Evolutionary conservation across 2,888 invertebrate genomes (phyloP), one percentile per base, ranked within the genome.

Genomic region (Ctenicera cuprea): DNA sequence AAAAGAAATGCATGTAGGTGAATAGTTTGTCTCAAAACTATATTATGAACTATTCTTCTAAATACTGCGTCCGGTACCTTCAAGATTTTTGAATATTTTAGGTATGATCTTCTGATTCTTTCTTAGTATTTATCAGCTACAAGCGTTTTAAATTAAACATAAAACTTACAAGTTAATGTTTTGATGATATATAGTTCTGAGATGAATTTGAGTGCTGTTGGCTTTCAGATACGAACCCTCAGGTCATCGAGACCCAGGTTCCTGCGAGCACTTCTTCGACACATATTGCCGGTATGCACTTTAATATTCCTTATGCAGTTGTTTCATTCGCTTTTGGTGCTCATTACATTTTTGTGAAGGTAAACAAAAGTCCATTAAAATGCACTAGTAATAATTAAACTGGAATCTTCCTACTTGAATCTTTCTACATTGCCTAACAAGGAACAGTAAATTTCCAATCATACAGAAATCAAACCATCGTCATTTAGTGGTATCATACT

Each of bases 281-380:
- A 43, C 74, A 74, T 52, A 74, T 71, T 52, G 74, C 74, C 52
- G 74, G 74, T 74, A 74, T 74, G 74, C 72, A 72, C 65, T 71
- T 71, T 45, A 70, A 64, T 71, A 48, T 71, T 62, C 22, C 22
- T 50, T 61, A 22, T 37, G 14, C 18, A 22, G 14, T 50, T 45
- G 37, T 62, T 64, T 64, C 30, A 66, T 41, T 64, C 14, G 69
- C 69, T 69, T 54, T 68, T 69, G 43, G 20, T 18, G 41, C 62
- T 69, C 14, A 62, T 30, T 38, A 37, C 30, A 67, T 61, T 18
- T 16, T 16, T 59, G 4, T 30, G 12, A 38, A 54, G 64, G 65
- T 52, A 66, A 66, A 38, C 9, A 41, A 22, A 22, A 3, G 33
- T 14, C 22, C 30, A 45, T 52, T 52, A 50, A 64, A 64, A 64